Evolutionary conservation across 2,888 invertebrate genomes (phyloP), one percentile per base, ranked within the genome.

Genomic region (Meiosimyza platycephala): DNA sequence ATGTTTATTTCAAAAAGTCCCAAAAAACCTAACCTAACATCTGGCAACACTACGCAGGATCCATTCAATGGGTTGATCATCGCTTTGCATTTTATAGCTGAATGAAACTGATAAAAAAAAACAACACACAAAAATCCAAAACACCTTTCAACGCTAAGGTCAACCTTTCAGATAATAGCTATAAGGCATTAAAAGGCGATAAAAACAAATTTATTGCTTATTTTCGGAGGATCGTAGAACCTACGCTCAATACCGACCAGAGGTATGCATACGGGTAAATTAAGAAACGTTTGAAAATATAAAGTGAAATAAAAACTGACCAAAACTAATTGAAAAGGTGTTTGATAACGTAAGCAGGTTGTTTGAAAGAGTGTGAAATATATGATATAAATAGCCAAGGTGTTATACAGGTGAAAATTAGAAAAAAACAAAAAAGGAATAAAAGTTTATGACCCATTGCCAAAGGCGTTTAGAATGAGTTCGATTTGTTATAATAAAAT

Each of bases 81-180:
- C 9, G 40, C 40, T 9, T 40, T 9, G 40, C 40, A 40, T 7
- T 40, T 40, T 40, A 40, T 40, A 40, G 9, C 9, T 40, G 40
- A 40, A 40, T 9, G 1, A 40, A 40, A 40, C 9, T 40, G 40
- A 40, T 40, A 40, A 40, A 40, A 40, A 9, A 40, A 40, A 7
- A 9, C 6, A 6, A 40, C 40, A 40, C 40, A 40, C 75, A 74
- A 68, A 74, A 72, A 74, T 73, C 70, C 70, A 68, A 76, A 77
- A 60, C 60, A 59, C 33, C 50, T 69, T 60, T 69, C 60, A 63
- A 22, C 63, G 54, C 63, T 51, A 18, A 47, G 70, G 70, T 70
- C 62, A 62, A 70, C 62, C 62, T 70, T 70, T 70, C 54, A 52
- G 70, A 70, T 70, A 70, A 63, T 18, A 62, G 28, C 52, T 13